A percentile compares a stretch with the other conserved stretches of the same genome.
phyloP scores from a whole-genome alignment of 2,797 vertebrate genomes.

The Meriones psammophilus region DNA sequence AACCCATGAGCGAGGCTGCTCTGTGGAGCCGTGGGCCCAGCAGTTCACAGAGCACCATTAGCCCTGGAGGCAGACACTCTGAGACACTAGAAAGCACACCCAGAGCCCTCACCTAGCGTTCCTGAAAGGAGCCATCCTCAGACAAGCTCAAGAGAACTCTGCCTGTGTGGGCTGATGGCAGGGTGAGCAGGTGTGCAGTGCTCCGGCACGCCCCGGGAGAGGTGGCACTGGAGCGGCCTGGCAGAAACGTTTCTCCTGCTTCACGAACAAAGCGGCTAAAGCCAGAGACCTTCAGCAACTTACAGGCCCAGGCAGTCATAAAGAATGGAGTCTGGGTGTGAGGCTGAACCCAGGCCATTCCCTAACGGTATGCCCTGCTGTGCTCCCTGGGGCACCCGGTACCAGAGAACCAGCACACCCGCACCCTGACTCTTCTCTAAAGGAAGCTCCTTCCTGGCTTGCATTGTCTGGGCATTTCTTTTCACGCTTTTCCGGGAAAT shows the following conservation, averaged over 20 bases:
- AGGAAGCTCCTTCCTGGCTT: constrained; percentile 49
- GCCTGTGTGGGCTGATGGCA: neutral
- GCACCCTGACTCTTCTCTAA: neutral
- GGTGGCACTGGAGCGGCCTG: neutral
- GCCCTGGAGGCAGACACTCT: neutral
- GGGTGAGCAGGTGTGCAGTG: no score
- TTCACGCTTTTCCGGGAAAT: constrained; percentile 2
- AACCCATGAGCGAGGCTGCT: neutral
- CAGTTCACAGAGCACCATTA: neutral
- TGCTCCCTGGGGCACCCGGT: neutral
- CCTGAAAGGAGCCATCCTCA: constrained; percentile 11
- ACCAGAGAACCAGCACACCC: neutral
- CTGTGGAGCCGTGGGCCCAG: neutral
- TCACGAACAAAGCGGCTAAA: constrained; percentile 22
- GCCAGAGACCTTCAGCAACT: neutral
- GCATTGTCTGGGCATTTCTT: constrained; percentile 17
- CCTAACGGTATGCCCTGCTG: neutral
- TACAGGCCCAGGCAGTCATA: neutral
- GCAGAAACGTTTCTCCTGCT: neutral
- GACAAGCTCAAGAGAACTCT: constrained; percentile 22
- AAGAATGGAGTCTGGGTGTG: neutral
- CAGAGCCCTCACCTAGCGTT: neutral
- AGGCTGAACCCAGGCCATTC: neutral
- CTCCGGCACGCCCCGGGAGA: neutral
- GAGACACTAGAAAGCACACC: constrained; percentile 25